Evolutionary conservation across 2,797 vertebrate genomes (phyloP), one percentile per base, ranked within the genome.

Genomic region (Cirrhinus mrigala): DNA sequence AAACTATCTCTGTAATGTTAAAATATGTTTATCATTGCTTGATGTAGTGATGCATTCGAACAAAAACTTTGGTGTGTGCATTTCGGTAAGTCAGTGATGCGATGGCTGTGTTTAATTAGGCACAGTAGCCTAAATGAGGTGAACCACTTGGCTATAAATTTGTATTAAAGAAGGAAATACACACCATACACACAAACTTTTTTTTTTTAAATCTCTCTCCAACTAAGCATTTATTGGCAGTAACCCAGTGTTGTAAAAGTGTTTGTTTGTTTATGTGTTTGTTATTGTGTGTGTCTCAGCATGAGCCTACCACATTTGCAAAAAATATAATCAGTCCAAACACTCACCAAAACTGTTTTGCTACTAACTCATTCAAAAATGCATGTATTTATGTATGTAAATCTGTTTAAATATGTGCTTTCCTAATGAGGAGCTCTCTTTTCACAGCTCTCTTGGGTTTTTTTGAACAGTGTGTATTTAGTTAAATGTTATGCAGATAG

Each of bases 21-120:
- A 64, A 29, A 29, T 15, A 62, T 64, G 14, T 64, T 4, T 29
- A 62, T 62, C 6, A 24, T 5, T 62, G 24, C 27, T 62, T 27
- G 24, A 2, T 62, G 7, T 62, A 62, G 60, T 27, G 11, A 64
- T 64, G 60, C 60, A 64, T 64, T 64, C 15, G 15, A 64, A 29
- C 60, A 29, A 29, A 64, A 64, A 24, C 60, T 15, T 64, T 29
- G 14, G 24, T 29, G 60, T 29, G 24, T 16, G 24, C 29, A 29
- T 64, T 29, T 64, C 27, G 6, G 6, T 29, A 29, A 64, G 24
- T 29, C 14, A 44, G 9, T 46, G 44, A 46, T 46, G 44, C 1
- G 44, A 46, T 46, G 10, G 93, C 94, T 96, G 95, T 91, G 91
- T 95, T 95, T 92, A 95, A 95, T 96, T 95, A 96, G 91, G 89